phyloP scores from a whole-genome alignment of 2,888 invertebrate species.

The Julus scandinavius region DNA sequence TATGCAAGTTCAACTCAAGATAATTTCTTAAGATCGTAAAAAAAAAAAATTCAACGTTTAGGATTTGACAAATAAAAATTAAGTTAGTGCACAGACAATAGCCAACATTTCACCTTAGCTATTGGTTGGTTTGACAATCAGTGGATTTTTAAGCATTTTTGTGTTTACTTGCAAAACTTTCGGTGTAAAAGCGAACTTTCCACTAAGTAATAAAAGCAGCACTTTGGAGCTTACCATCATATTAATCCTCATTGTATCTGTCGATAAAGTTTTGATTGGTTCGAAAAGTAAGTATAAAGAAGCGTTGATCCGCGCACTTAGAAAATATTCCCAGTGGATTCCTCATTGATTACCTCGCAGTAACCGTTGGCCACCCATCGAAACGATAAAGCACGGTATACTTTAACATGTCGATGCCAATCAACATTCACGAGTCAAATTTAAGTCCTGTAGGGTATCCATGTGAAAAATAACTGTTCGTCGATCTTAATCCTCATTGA shows the following conservation, averaged over 20 bases:
- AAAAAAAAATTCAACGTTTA: no score
- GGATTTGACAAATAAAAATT: no score
- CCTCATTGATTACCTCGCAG: slow-evolving; percentile 17
- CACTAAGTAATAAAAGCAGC: no score
- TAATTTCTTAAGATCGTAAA: no score
- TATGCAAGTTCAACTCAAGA: no score
- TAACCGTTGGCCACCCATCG: slow-evolving; percentile 15
- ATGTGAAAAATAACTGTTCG: background rate
- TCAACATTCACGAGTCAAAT: slow-evolving; percentile 16
- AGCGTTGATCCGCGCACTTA: slow-evolving; percentile 13
- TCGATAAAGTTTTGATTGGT: slow-evolving; percentile 28
- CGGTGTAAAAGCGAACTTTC: no score
- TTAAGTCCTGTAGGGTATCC: background rate
- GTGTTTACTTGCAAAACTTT: no score
- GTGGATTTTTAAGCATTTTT: no score
- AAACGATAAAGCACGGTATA: background rate
- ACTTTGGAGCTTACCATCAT: slow-evolving; percentile 10
- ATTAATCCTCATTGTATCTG: slow-evolving; percentile 26
- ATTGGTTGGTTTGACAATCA: no score
- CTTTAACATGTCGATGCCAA: background rate
- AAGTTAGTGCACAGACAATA: no score
- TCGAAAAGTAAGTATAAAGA: background rate
- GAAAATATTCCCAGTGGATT: background rate
- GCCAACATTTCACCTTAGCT: no score
- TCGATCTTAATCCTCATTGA: slow-evolving; percentile 4